These are phyloP conservation scores for Acanthaster planci DNA, from an alignment of 35 echinoderm and acorn worm genomes.

Conservation along the genomic window DNA sequence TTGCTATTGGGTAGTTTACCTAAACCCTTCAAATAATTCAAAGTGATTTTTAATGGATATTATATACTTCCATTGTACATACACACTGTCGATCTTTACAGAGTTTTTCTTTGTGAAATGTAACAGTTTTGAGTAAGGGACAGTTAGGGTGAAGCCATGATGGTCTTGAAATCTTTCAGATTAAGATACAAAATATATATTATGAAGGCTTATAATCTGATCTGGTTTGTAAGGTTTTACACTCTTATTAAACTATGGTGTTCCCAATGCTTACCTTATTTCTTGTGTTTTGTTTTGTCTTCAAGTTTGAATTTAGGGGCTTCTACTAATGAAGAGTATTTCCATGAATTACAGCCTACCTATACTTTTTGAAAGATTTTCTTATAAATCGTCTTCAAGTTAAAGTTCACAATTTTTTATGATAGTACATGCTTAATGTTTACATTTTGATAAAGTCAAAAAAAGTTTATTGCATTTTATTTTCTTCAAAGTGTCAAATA, in stretches of 20 bases:
- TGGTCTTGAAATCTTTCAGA: conserved; percentile 4
- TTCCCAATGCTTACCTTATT: not conserved
- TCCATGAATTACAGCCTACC: no score
- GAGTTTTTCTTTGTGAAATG: not conserved
- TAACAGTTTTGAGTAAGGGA: not conserved
- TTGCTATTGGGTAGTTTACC: not conserved
- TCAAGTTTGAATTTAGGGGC: no score
- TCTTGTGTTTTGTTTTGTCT: not conserved
- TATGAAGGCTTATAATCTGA: not conserved
- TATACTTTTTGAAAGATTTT: no score
- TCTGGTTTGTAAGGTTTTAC: conserved; percentile 20
- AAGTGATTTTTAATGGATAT: conserved; percentile 5
- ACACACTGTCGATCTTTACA: not conserved
- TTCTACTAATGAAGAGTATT: no score
- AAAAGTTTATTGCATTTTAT: no score
- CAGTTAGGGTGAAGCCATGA: not conserved
- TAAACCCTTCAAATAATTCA: not conserved
- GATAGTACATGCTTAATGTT: no score
- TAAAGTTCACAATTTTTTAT: no score
- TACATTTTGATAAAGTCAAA: no score
- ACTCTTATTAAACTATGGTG: conserved; percentile 15
- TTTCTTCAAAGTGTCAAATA: no score
- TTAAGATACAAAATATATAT: conserved; percentile 17
- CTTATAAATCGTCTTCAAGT: no score
- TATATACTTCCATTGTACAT: conserved; percentile 28